A percentile compares a stretch with the other conserved stretches of the same genome.
These are phyloP conservation scores for Magallana nippona DNA, from an alignment of 2,888 invertebrate genomes.

Conservation along the genomic window DNA sequence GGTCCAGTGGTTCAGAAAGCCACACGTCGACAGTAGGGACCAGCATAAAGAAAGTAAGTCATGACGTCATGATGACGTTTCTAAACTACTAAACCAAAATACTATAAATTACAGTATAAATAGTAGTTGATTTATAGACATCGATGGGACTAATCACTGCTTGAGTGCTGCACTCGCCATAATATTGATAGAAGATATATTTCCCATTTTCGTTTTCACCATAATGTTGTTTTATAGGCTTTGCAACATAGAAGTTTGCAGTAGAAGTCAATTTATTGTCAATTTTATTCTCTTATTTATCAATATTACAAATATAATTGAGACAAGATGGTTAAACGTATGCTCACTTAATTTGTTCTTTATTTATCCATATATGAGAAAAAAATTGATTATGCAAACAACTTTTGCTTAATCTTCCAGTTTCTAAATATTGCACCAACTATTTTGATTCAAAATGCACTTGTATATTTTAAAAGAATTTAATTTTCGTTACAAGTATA, in stretches of 20 bases:
- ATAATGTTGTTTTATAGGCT: slow-evolving; percentile 17
- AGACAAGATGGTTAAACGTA: no score
- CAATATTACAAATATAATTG: no score
- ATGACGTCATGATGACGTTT: not conserved
- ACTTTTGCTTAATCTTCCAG: not conserved
- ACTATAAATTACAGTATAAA: not conserved
- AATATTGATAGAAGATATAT: not conserved
- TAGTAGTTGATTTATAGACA: not conserved
- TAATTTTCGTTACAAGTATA: no score
- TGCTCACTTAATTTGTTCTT: no score
- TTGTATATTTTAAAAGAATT: not conserved
- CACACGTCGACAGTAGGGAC: slow-evolving; percentile 39
- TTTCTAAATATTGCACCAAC: not conserved
- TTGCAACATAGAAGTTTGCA: not conserved
- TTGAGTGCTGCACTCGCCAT: not conserved
- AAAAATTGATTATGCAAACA: not conserved
- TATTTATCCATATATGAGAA: not conserved
- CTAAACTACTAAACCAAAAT: not conserved
- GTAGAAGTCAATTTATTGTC: no score
- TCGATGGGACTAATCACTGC: not conserved
- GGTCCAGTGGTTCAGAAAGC: slow-evolving; percentile 49
- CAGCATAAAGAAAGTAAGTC: slow-evolving; percentile 48
- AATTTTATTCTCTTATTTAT: no score
- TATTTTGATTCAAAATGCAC: no score
- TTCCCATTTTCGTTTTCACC: slow-evolving; percentile 29